Evolutionary conservation across 2,113 vertebrate genomes (phyloP).

Genomic region (Rhodinocichla rosea): DNA sequence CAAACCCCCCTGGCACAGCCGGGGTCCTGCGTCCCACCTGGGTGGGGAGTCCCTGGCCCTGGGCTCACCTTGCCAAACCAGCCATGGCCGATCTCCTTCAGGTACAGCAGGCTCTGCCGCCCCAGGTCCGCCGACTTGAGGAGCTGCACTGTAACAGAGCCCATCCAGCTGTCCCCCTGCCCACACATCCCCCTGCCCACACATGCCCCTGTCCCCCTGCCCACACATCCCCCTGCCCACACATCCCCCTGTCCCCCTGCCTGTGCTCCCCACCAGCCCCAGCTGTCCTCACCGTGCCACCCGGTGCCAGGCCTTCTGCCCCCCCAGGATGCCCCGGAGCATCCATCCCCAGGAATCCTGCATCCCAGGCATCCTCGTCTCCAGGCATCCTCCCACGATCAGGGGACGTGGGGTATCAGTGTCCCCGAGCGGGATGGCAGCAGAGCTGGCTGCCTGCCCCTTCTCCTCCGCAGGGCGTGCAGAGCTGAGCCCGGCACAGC

Average conservation of each 20-base stretch:
- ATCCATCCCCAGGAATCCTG: background rate
- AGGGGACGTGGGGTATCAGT: fast-evolving
- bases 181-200: background rate
- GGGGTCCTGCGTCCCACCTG: fast-evolving
- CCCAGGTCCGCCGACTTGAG: slow-evolving; percentile 83
- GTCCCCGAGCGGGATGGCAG: background rate
- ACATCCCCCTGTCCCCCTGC: background rate
- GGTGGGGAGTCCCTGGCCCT: background rate
- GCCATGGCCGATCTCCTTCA: slow-evolving; percentile 92
- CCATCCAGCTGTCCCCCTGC: background rate
- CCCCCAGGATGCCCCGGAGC: background rate
- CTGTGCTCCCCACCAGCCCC: background rate
- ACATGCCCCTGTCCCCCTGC: background rate
- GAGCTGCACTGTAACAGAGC: slow-evolving; percentile 79
- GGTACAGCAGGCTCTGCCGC: slow-evolving; percentile 89
- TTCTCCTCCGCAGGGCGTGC: background rate
- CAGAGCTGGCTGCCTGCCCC: background rate
- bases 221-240: background rate
- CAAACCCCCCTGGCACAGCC: background rate
- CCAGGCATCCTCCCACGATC: background rate
- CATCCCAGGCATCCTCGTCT: background rate
- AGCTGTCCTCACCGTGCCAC: background rate
- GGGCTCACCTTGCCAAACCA: slow-evolving; percentile 94
- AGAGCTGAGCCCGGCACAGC: background rate
- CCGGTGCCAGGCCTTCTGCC: background rate